Base-by-base conservation (phyloP, 2,888 invertebrate genomes). In the Octodonta nipae region DNA sequence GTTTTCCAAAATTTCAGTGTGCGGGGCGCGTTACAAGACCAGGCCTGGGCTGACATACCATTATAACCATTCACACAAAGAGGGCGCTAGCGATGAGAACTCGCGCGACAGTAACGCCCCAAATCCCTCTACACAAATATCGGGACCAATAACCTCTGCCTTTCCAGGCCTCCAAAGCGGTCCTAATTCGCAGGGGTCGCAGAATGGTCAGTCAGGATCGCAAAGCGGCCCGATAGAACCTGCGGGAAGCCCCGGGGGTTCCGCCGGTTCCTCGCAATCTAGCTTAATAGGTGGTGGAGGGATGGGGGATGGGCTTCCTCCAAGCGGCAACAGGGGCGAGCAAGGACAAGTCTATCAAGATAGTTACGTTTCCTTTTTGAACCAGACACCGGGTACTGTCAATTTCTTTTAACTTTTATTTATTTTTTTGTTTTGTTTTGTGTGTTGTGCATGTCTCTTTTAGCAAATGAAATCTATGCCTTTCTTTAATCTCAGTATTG, bases 21-120 rank as follows among this genome's bases (percentile, higher is more conserved):
- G 92, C 74, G 85, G 87, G 62, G 88, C 88, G 55, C 80, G 89
- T 58, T 92, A 93, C 79, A 92, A 93, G 75, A 91, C 91, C 45
- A 77, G 91, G 49, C 89, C 92, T 47, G 92, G 92, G 48, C 75
- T 93, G 59, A 88, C 86, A 52, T 92, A 92, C 73, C 92, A 93
- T 75, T 86, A 84, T 73, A 80, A 82, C 57, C 89, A 89, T 70
- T 84, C 85, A 56, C 87, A 88, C 73, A 72, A 73, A 63, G 71
- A 73, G 54, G 66, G 70, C 42, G 64, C 54, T 55, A 63, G 60
- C 50, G 63, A 65, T 47, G 61, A 62, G 50, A 63, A 65, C 53
- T 64, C 55, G 49, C 58, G 64, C 50, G 63, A 62, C 53, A 58
- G 60, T 50, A 56, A 54, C 45, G 55, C 55, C 45, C 54, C 58